Percentiles rank a stretch among this genome's conserved stretches.
Evolutionary conservation across 2,113 vertebrate species (phyloP).

Genomic region (Jacana jacana): DNA sequence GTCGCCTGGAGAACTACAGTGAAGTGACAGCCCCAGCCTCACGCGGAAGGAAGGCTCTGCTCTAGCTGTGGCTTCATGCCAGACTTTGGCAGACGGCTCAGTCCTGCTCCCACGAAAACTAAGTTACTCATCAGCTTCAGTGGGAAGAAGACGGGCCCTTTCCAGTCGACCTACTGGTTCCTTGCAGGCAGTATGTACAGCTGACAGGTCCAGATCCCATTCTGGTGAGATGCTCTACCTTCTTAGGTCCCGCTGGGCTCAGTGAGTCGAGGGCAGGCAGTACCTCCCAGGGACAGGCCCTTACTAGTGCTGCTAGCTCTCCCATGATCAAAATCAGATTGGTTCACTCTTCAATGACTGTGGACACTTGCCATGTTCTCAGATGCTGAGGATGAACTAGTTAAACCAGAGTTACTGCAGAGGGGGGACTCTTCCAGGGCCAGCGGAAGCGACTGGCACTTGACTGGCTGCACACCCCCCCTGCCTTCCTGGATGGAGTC

Average conservation of each 20-base stretch:
- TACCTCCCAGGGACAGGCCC: neutral
- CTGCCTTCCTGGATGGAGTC: constrained; percentile 40
- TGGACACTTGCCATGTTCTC: constrained; percentile 74
- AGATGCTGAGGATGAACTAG: constrained; percentile 80
- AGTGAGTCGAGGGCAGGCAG: neutral
- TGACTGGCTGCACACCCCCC: constrained; percentile 60
- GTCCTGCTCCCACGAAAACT: neutral
- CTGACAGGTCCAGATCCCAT: neutral
- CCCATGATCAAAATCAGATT: neutral
- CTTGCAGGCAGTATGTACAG: neutral
- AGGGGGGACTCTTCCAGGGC: constrained; percentile 39
- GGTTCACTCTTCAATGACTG: constrained; percentile 45
- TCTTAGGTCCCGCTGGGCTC: neutral
- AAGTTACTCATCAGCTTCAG: neutral
- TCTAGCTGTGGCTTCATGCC: accelerated
- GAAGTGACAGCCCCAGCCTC: neutral
- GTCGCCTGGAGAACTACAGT: neutral
- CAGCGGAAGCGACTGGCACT: constrained; percentile 40
- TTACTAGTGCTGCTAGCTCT: neutral
- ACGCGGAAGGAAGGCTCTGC: neutral
- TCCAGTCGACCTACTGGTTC: neutral
- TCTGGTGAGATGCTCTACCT: neutral
- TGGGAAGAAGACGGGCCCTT: accelerated
- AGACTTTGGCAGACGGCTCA: neutral
- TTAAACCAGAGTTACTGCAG: constrained; percentile 74